Evolutionary conservation across 2,888 invertebrate genomes (phyloP).

Genomic region (Tubulanus polymorphus): DNA sequence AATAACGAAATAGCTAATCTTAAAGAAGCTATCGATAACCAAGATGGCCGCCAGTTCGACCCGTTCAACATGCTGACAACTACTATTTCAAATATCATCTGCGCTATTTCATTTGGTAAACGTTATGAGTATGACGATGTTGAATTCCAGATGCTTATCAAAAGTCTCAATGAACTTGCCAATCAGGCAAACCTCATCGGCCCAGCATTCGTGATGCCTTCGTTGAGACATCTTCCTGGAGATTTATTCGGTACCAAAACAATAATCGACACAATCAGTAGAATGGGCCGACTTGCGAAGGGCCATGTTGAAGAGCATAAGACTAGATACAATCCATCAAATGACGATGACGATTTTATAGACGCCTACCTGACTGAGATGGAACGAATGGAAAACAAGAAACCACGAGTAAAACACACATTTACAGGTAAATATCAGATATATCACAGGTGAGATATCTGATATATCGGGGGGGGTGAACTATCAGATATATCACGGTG

Average conservation of each 20-base stretch:
- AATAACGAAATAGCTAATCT: conserved; percentile 19
- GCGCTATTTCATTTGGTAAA: conserved; percentile 23
- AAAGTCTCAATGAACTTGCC: background rate
- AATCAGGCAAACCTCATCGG: conserved; percentile 19
- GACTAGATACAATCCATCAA: conserved; percentile 4
- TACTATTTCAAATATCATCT: conserved; percentile 25
- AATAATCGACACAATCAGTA: background rate
- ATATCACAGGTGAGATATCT: background rate
- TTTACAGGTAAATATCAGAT: background rate
- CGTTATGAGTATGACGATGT: conserved; percentile 19
- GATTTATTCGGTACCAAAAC: conserved; percentile 18
- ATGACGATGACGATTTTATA: conserved; percentile 25
- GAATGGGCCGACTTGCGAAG: background rate
- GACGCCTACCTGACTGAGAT: conserved; percentile 30
- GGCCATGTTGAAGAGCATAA: conserved; percentile 15
- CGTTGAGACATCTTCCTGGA: conserved; percentile 20
- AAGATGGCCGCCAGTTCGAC: conserved; percentile 14
- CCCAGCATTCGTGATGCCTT: conserved; percentile 20
- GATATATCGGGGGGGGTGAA: too few relatives aligned
- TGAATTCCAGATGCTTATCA: conserved; percentile 10
- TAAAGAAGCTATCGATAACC: conserved; percentile 14
- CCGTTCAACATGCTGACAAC: conserved; percentile 10
- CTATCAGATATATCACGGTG: too few relatives aligned
- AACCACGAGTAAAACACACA: conserved; percentile 7
- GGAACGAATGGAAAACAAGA: conserved; percentile 13